Conservation (phyloP, 2,888 invertebrate species). For the Orthosia gracilis region DNA sequence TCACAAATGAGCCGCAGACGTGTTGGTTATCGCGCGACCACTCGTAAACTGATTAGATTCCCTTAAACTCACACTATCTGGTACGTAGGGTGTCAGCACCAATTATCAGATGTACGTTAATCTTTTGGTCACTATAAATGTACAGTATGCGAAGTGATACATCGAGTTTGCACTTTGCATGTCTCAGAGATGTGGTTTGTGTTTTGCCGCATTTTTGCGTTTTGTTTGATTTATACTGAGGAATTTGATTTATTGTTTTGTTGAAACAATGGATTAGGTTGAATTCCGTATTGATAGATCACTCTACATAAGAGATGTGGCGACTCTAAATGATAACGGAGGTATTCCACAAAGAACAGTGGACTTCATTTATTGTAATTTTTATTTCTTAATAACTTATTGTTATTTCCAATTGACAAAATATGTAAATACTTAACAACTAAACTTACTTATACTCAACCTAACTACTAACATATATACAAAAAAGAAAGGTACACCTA, state of each 20-base stretch:
- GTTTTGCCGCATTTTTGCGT: background rate
- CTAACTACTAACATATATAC: too few relatives aligned
- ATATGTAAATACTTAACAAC: too few relatives aligned
- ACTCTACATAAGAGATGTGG: background rate
- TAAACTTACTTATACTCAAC: too few relatives aligned
- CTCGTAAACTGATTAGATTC: conserved; percentile 65
- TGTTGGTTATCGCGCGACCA: conserved; percentile 39
- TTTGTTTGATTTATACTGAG: background rate
- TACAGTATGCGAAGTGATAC: conserved; percentile 6
- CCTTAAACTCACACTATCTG: conserved; percentile 59
- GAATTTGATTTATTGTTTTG: conserved; percentile 16
- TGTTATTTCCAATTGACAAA: too few relatives aligned
- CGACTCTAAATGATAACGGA: background rate
- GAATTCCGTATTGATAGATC: background rate
- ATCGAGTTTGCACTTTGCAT: background rate
- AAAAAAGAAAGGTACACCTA: too few relatives aligned
- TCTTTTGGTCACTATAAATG: conserved; percentile 23
- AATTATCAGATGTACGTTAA: conserved; percentile 55
- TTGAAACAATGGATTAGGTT: conserved; percentile 19
- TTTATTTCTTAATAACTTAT: too few relatives aligned
- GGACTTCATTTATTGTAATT: background rate
- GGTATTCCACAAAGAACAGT: background rate
- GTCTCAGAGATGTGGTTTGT: background rate
- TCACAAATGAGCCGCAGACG: conserved; percentile 22
- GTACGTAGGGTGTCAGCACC: conserved; percentile 45